Evolutionary conservation across 2,113 vertebrate genomes (phyloP).

Genomic region (Sinocyclocheilus anshuiensis): DNA sequence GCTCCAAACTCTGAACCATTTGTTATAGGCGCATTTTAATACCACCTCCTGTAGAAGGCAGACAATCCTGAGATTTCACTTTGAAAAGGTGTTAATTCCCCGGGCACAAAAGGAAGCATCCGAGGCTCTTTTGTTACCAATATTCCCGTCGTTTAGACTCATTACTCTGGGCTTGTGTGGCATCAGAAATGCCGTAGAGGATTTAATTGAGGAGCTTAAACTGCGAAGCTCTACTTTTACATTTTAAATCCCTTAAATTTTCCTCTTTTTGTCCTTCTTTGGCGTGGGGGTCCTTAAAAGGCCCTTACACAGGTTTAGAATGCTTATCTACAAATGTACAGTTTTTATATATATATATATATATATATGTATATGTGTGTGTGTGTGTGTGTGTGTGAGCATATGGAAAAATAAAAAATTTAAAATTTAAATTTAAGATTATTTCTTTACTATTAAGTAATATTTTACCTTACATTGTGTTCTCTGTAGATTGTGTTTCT

Average conservation of each 20-base stretch:
- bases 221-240: conserved; percentile 35
- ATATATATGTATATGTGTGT: too few species aligned
- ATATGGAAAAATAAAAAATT: too few species aligned
- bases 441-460: background rate
- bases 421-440: conserved; percentile 57
- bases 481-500: background rate
- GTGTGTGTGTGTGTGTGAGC: too few species aligned
- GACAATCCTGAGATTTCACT: conserved; percentile 73
- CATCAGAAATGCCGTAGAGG: conserved; percentile 62
- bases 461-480: background rate
- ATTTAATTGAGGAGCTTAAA: conserved; percentile 57
- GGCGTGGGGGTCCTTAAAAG: background rate
- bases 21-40: conserved; percentile 78
- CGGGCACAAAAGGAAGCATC: conserved; percentile 70
- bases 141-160: conserved; percentile 70
- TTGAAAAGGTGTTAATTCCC: conserved; percentile 75
- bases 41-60: conserved; percentile 78
- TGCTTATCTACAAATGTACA: conserved; percentile 80
- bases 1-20: conserved; percentile 82
- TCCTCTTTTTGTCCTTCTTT: conserved; percentile 17
- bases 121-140: conserved; percentile 72
- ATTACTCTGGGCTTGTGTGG: conserved; percentile 67
- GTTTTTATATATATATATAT: too few species aligned
- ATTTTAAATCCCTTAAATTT: conserved; percentile 43
- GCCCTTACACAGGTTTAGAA: background rate